Base-by-base conservation (phyloP, 2,888 invertebrate genomes). In the Chymomyza amoena region DNA sequence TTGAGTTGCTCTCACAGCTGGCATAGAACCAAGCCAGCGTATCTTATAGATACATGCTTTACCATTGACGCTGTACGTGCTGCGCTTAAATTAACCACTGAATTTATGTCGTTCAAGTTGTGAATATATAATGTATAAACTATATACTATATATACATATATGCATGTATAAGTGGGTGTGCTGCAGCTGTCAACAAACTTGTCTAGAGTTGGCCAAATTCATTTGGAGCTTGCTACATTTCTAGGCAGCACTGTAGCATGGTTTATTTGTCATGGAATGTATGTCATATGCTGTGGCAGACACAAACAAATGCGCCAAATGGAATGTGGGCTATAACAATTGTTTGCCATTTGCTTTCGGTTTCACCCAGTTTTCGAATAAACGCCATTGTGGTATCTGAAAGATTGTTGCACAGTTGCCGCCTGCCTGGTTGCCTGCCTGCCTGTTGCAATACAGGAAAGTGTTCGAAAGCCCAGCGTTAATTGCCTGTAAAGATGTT, bases 71-170 rank as follows among this genome's bases (percentile, higher is more conserved):
- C 66, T 60, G 70, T 54, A 84, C 83, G 88, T 82, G 83, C 75
- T 70, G 69, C 66, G 86, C 73, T 87, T 88, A 82, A 87, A 82
- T 87, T 81, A 85, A 80, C 77, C 80, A 81, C 81, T 81, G 81
- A 79, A 90, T 85, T 87, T 88, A 83, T 89, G 88, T 87, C 89
- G 85, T 80, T 84, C 78, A 88, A 80, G 77, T 78, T 78, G 72
- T 72, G 73, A 69, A 76, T 78, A 72, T 76, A 80, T 77, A 70
- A 72, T 32, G 61, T 69, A 51, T 39, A 56, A 57, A 72, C 70
- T 63, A 57, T 61, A 68, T 25, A 36, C 59, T 39, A 36, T 61
- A 25, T 20, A 57, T 61, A 68, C 18, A 36, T 62, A 67, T 65
- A 78, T 78, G 70, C 56, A 57, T 63, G 15, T 39, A 16, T 61